These are phyloP conservation scores for Lamprotornis superbus DNA, from an alignment of 2,113 vertebrate species.

Conservation along the genomic window DNA sequence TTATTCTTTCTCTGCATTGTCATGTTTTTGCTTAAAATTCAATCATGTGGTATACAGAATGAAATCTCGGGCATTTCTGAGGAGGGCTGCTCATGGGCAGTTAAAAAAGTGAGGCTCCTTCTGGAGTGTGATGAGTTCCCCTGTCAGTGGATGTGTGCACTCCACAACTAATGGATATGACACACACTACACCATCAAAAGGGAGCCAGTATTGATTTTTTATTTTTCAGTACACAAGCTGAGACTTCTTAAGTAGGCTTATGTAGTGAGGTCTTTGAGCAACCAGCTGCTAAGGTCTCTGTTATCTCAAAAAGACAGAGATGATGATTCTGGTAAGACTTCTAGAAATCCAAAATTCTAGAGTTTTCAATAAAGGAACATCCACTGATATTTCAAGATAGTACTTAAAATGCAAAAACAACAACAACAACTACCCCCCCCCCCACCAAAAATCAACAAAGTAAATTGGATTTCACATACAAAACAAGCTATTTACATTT, in stretches of 20 bases:
- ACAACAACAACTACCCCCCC: no score
- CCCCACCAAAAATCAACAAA: not conserved
- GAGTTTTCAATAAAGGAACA: not conserved
- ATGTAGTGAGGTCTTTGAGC: not conserved
- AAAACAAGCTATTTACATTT: not conserved
- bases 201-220: not conserved
- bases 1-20: not conserved
- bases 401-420: not conserved
- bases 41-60: not conserved
- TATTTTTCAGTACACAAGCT: not conserved
- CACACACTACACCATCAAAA: not conserved
- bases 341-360: not conserved
- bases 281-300: not conserved
- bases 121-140: not conserved
- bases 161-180: not conserved
- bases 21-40: not conserved
- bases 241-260: not conserved
- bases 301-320: not conserved
- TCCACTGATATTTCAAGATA: not conserved
- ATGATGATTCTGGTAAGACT: not conserved
- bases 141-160: fast-evolving
- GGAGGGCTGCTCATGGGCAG: not conserved
- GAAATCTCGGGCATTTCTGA: not conserved
- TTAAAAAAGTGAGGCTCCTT: not conserved
- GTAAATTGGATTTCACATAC: not conserved